Evolutionary conservation across 1,140 invertebrate genomes (phyloP).

Genomic region (Drosophila ogumai): DNA sequence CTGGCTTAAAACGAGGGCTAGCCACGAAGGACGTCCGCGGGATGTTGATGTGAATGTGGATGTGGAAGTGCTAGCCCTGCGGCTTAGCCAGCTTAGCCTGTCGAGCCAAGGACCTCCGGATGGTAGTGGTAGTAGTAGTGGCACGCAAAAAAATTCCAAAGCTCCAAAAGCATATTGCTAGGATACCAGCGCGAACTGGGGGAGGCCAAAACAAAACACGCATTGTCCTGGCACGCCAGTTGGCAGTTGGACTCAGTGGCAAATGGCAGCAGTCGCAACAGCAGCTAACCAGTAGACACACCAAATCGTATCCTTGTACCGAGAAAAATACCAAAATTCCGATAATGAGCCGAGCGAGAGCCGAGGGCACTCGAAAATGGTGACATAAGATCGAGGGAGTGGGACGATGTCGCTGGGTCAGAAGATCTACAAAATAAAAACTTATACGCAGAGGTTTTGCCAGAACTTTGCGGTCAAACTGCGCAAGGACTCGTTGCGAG

Average conservation of each 20-base stretch:
- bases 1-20: slow-evolving; percentile 51
- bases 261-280: slow-evolving; percentile 67
- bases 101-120: slow-evolving; percentile 32
- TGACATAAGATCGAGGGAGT: slow-evolving; percentile 63
- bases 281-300: slow-evolving; percentile 42
- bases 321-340: slow-evolving; percentile 31
- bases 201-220: slow-evolving; percentile 83
- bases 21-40: slow-evolving; percentile 49
- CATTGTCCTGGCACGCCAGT: slow-evolving; percentile 66
- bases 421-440: slow-evolving; percentile 80
- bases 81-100: slow-evolving; percentile 51
- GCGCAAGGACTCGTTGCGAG: slow-evolving; percentile 67
- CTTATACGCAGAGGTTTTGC: slow-evolving; percentile 73
- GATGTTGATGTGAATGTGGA: slow-evolving; percentile 11
- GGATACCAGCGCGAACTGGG: slow-evolving; percentile 57
- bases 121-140: slow-evolving; percentile 32
- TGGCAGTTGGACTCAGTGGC: slow-evolving; percentile 71
- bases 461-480: slow-evolving; percentile 69
- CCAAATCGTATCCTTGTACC: slow-evolving; percentile 16
- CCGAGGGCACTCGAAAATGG: slow-evolving; percentile 50
- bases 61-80: slow-evolving; percentile 37
- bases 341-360: slow-evolving; percentile 27
- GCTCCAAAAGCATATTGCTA: slow-evolving; percentile 73
- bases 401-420: slow-evolving; percentile 76
- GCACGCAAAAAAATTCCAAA: slow-evolving; percentile 65